These are phyloP conservation scores for Nemurella pictetii DNA, from an alignment of 2,888 invertebrate species.

Conservation along the genomic window DNA sequence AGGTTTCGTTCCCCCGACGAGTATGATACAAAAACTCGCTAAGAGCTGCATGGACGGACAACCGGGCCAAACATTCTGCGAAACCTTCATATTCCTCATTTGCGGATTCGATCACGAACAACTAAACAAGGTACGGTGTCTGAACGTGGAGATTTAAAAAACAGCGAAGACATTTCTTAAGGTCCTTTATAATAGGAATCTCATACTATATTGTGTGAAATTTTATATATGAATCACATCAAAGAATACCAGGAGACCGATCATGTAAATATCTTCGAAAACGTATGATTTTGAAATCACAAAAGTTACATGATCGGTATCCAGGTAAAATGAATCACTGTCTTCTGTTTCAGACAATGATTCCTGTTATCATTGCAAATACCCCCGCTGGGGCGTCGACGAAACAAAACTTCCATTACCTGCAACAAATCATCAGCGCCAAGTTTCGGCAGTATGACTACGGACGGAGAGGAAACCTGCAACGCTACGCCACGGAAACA, in stretches of 20 bases:
- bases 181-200: too few relatives aligned
- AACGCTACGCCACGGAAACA: conserved; percentile 49
- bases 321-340: neutral
- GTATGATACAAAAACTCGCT: conserved; percentile 43
- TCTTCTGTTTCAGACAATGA: conserved; percentile 59
- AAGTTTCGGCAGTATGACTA: conserved; percentile 51
- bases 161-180: too few relatives aligned
- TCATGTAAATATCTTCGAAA: too few relatives aligned
- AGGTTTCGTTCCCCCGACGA: conserved; percentile 51
- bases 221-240: too few relatives aligned
- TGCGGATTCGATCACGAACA: conserved; percentile 61
- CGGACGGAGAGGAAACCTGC: conserved; percentile 42
- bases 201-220: too few relatives aligned
- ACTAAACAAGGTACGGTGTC: conserved; percentile 61
- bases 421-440: conserved; percentile 55
- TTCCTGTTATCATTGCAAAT: conserved; percentile 70
- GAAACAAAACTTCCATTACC: conserved; percentile 72
- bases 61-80: conserved; percentile 59
- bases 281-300: too few relatives aligned
- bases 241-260: too few relatives aligned
- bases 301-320: too few relatives aligned
- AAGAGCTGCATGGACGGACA: conserved; percentile 55
- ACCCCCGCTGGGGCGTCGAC: conserved; percentile 71
- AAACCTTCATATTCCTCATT: conserved; percentile 61
- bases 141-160: too few relatives aligned